Evolutionary conservation across 2,888 invertebrate genomes (phyloP), one percentile per base, ranked within the genome.

Genomic region (Agrotis exclamationis): DNA sequence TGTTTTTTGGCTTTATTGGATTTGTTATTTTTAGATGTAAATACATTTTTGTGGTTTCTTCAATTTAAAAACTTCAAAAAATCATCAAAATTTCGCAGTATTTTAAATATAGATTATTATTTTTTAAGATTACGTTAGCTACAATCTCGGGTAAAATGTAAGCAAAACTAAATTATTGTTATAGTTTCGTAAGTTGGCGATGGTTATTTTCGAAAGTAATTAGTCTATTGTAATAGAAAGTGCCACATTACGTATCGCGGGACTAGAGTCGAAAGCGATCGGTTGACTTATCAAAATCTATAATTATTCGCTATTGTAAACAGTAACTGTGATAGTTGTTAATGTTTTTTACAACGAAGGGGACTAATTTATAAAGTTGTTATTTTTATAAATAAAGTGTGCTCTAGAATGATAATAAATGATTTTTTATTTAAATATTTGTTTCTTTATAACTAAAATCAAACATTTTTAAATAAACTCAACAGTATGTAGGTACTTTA

Each of bases 281-380:
- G 82, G 85, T 80, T 82, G 76, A 82, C 70, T 77, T 84, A 81
- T 86, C 63, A 70, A 85, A 77, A 81, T 82, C 73, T 78, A 64
- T 82, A 79, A 82, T 82, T 82, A 81, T 76, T 80, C 39, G 59
- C 70, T 83, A 85, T 82, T 82, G 71, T 80, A 81, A 84, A 58
- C 64, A 79, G 63, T 80, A 39, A 91, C 94, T 94, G 95, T 94
- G 94, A 94, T 94, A 94, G 90, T 85, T 86, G 77, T 88, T 86
- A 76, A 66, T 80, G 62, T 71, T 75, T 65, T 50, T 47, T 76
- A 73, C 63, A 70, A 76, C 44, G 56, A 73, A 74, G 59, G 64
- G 62, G 77, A 78, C 62, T 75, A 84, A 88, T 86, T 87, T 86
- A 85, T 84, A 80, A 74, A 59, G 22, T 77, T 83, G 75, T 82